Evolutionary conservation across 2,113 vertebrate genomes (phyloP).

Genomic region (Nesoenas mayeri): DNA sequence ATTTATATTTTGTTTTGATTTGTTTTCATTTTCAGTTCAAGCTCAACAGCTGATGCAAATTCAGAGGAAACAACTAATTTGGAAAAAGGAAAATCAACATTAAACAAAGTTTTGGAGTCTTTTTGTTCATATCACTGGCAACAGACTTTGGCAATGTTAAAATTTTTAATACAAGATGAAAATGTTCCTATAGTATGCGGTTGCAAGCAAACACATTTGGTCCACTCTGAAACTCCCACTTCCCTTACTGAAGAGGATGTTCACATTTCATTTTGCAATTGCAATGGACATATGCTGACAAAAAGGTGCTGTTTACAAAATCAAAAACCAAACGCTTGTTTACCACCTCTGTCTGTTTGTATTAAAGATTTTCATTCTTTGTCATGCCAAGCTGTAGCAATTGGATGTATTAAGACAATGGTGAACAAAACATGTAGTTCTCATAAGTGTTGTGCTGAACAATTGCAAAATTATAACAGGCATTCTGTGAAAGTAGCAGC

Average conservation of each 20-base stretch:
- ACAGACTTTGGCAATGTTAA: constrained; percentile 83
- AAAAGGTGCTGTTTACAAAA: constrained; percentile 79
- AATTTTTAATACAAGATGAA: constrained; percentile 81
- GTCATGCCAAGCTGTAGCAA: constrained; percentile 79
- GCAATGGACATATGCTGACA: constrained; percentile 74
- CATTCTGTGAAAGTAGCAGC: constrained; percentile 49
- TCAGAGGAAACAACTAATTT: constrained; percentile 82
- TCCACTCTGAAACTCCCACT: constrained; percentile 69
- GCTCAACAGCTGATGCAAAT: constrained; percentile 79
- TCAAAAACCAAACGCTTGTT: constrained; percentile 73
- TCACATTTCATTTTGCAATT: constrained; percentile 72
- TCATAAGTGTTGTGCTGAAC: constrained; percentile 71
- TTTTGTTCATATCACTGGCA: constrained; percentile 84
- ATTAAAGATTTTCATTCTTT: constrained; percentile 81
- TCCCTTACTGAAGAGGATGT: constrained; percentile 70
- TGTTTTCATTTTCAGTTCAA: constrained; percentile 86
- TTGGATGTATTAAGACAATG: constrained; percentile 76
- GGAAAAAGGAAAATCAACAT: constrained; percentile 80
- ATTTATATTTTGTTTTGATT: constrained; percentile 85
- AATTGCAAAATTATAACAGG: constrained; percentile 53
- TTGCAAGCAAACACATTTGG: constrained; percentile 66
- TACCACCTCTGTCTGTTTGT: constrained; percentile 75
- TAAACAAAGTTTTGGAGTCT: constrained; percentile 85
- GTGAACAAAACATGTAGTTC: constrained; percentile 73
- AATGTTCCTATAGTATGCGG: constrained; percentile 66